Evolutionary conservation across 1,140 invertebrate species (phyloP), one percentile per base, ranked within the genome.

Genomic region (Lepidotrigona ventralis): DNA sequence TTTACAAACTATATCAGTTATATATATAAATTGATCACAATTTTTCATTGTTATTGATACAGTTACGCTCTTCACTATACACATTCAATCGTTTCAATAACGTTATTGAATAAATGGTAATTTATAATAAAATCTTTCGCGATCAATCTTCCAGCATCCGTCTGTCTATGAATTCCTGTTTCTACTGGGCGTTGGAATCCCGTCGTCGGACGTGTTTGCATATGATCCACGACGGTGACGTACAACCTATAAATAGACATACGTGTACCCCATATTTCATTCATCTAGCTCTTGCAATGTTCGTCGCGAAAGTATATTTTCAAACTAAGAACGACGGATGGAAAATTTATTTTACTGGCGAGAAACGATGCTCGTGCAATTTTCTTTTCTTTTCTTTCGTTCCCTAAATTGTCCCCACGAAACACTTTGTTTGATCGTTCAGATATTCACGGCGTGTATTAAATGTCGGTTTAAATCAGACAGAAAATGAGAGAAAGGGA

Each of bases 151-250:
- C 29, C 9, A 29, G 8, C 21, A 29, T 54, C 21, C 23, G 15
- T n/a, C 15, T 21, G 26, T 6, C 53, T 63, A 63, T 64, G 58
- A n/a, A 63, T 46, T 46, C n/a, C 39, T 63, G 58, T 26, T 46
- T 63, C 73, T 75, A 23, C 56, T 39, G 23, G 64, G 63, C 51
- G 26, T 68, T 33, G 76, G 51, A 68, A 78, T 68, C 63, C 76
- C 33, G 63, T 78, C 63, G 63, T 68, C 76, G 26, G 26, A 46
- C 73, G 23, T 76, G 58, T 63, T 76, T 63, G 29, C 58, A 58
- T 17, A 60, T 63, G 58, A 76, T 79, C 33, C 33, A 79, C 33
- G 68, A 14, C 51, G 78, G 60, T 60, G 69, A 79, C 69, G 78
- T 58, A 9, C 53, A 11, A 17, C 5, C 53, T 51, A 69, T 72